A percentile compares a stretch with the other conserved stretches of the same genome.
phyloP scores from a whole-genome alignment of 2,888 invertebrate species.

The Polydrusus cervinus region DNA sequence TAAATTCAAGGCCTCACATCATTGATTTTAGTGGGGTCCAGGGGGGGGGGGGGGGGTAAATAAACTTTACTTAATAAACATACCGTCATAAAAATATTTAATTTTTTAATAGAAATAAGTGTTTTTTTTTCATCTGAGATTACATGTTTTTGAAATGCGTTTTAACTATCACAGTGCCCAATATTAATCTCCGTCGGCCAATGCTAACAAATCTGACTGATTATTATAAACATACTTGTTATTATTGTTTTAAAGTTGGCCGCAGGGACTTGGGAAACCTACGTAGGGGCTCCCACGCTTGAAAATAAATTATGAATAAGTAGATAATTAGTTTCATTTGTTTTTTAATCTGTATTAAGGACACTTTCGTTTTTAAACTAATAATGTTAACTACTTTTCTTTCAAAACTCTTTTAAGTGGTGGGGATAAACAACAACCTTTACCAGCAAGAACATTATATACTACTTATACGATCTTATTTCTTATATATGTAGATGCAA shows the following conservation, averaged over 20 bases:
- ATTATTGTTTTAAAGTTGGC: background rate
- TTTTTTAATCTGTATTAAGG: slow-evolving; percentile 7
- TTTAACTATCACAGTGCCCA: no score
- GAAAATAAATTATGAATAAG: background rate
- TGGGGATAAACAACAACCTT: no score
- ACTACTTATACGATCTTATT: no score
- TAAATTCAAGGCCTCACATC: background rate
- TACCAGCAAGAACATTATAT: no score
- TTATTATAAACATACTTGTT: no score
- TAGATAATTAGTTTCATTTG: slow-evolving; percentile 4
- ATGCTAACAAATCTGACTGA: no score
- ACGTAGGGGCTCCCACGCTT: background rate
- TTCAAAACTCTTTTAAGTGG: background rate
- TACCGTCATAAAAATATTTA: no score
- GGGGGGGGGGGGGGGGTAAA: background rate
- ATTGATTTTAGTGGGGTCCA: background rate
- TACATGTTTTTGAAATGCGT: no score
- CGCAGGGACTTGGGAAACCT: slow-evolving; percentile 2
- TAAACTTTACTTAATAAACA: background rate
- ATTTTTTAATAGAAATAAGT: no score
- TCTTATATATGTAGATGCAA: no score
- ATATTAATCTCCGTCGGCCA: no score
- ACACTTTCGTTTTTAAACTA: slow-evolving; percentile 15
- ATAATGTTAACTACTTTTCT: background rate
- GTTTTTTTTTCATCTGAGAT: no score